phyloP scores from a whole-genome alignment of 2,888 invertebrate species.

The Petrophora chlorosata region DNA sequence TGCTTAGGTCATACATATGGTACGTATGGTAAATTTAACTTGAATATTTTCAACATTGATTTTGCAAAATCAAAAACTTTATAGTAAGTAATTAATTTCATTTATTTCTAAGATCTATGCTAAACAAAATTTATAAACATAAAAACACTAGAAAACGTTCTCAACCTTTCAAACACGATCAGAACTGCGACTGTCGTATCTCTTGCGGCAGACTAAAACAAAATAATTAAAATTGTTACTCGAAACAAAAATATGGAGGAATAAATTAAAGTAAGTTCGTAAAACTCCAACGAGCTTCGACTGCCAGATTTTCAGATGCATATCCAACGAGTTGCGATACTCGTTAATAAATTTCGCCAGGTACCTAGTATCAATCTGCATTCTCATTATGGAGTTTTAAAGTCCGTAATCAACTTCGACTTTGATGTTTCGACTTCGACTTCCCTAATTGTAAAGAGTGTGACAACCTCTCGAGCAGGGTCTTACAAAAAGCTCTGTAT shows the following conservation, averaged over 20 bases:
- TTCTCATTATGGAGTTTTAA: constrained; percentile 45
- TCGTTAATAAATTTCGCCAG: constrained; percentile 29
- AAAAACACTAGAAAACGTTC: not conserved
- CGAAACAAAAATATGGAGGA: not conserved
- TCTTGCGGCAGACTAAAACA: constrained; percentile 66
- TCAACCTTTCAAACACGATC: constrained; percentile 7
- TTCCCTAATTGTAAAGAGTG: constrained; percentile 45
- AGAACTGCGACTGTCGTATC: constrained; percentile 40
- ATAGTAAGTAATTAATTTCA: not conserved
- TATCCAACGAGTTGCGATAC: constrained; percentile 12
- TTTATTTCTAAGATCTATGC: no score
- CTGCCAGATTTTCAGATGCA: no score
- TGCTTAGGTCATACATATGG: no score
- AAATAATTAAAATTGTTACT: no score
- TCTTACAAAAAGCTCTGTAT: constrained; percentile 14
- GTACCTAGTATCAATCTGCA: constrained; percentile 45
- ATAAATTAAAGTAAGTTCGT: constrained; percentile 6
- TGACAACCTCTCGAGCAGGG: constrained; percentile 35
- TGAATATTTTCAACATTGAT: no score
- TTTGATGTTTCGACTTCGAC: constrained; percentile 14
- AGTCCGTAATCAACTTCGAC: constrained; percentile 43
- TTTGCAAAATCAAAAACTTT: no score
- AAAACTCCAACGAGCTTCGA: no score
- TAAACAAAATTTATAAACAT: constrained; percentile 10
- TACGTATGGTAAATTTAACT: no score